Evolutionary conservation across 2,888 invertebrate species (phyloP), one percentile per base, ranked within the genome.

Genomic region (Drepana falcataria): DNA sequence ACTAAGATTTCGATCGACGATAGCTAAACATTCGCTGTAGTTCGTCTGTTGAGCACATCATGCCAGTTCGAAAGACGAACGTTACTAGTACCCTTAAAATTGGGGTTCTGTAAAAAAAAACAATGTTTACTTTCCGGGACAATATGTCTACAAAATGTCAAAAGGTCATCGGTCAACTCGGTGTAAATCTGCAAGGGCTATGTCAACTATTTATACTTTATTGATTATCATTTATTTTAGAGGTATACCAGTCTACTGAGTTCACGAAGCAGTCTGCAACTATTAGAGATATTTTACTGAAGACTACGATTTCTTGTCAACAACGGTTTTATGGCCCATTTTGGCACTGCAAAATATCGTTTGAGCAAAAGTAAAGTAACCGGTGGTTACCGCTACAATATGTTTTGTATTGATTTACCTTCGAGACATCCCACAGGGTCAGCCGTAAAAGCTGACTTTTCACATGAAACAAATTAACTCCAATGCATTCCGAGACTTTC

Each of bases 321-420:
- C 75, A 77, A 81, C 85, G 83, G 84, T 81, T 89, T 87, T 85
- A 89, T 83, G 88, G 88, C 89, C 86, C 83, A 88, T 88, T 88
- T 89, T 89, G 90, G 88, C 87, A 88, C 88, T 85, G 88, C 81
- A 77, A 80, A 78, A 81, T 73, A 77, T 80, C 74, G 75, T 79
- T 85, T 88, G 87, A 89, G 86, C 87, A 87, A 85, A 81, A 83
- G 78, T 77, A 85, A 81, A 83, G 78, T 77, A 80, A 81, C 75
- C 71, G 66, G 74, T 75, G 69, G 75, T 75, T 73, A 75, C 71
- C 71, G 75, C 71, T 72, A 71, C 72, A 65, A 73, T 68, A 73
- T 69, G 70, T 64, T 57, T 61, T 67, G 59, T 64, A 58, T 61
- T 67, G 59, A 63, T 51, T 55, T 52, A 55, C 60, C 66, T 68